These are phyloP conservation scores for Perithous albicinctus DNA, from an alignment of 2,888 invertebrate species.

Conservation along the genomic window DNA sequence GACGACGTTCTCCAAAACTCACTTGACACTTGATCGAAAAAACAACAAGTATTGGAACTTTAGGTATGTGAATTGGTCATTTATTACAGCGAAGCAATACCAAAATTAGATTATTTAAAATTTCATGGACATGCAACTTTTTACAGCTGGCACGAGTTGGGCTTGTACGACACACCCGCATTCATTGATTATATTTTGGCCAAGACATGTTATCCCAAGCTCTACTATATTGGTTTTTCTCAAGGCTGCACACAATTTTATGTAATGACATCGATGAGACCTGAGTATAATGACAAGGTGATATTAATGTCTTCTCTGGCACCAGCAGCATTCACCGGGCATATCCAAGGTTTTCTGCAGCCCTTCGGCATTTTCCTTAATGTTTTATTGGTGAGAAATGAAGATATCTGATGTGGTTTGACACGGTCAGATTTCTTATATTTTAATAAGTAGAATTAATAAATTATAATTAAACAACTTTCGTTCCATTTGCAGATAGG, in stretches of 20 bases:
- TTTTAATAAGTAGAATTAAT: too few relatives aligned
- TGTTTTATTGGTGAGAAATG: conserved; percentile 11
- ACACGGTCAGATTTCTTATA: background rate
- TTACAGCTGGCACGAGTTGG: conserved; percentile 86
- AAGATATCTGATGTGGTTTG: background rate
- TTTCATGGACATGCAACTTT: background rate
- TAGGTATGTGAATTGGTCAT: conserved; percentile 51
- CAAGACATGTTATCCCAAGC: conserved; percentile 81
- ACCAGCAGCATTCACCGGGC: conserved; percentile 62
- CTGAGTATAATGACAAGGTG: conserved; percentile 70
- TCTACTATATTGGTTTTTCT: conserved; percentile 86
- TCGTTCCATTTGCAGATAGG: background rate
- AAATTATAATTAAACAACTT: background rate
- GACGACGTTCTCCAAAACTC: conserved; percentile 85
- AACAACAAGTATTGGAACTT: conserved; percentile 75
- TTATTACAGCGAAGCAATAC: background rate
- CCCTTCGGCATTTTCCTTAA: background rate
- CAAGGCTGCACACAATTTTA: conserved; percentile 69
- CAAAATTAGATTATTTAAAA: too few relatives aligned
- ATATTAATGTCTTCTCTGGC: conserved; percentile 64
- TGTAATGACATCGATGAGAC: conserved; percentile 66
- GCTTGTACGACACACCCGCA: conserved; percentile 86
- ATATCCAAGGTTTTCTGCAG: conserved; percentile 25
- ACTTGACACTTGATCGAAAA: conserved; percentile 78
- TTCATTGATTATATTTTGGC: conserved; percentile 85